Conservation (phyloP, 2,888 invertebrate species). For the Operophtera brumata region DNA sequence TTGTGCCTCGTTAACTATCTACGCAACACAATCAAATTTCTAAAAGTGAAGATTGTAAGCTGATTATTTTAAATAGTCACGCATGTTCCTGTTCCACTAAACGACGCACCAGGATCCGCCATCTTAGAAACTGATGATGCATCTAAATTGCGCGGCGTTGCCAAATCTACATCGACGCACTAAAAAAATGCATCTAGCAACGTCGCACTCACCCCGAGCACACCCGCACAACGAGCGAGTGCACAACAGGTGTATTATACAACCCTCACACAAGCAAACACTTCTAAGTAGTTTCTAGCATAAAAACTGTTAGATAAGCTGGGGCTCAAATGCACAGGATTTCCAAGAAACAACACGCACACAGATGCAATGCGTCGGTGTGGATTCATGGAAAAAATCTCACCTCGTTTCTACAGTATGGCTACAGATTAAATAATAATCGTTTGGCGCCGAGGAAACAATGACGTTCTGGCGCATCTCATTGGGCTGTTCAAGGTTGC, state of each 20-base stretch:
- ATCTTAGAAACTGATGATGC: conserved; percentile 34
- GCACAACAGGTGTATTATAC: conserved; percentile 58
- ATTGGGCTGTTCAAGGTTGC: conserved; percentile 34
- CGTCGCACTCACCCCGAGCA: conserved; percentile 59
- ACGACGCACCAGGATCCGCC: conserved; percentile 9
- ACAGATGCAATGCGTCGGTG: conserved; percentile 35
- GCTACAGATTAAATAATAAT: too few species aligned
- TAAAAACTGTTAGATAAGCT: conserved; percentile 9
- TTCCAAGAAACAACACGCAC: conserved; percentile 57
- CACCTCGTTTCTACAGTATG: conserved; percentile 50
- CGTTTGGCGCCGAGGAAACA: conserved; percentile 40
- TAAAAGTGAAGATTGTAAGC: not conserved
- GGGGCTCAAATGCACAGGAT: conserved; percentile 35
- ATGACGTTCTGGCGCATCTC: conserved; percentile 47
- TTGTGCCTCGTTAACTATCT: too few species aligned
- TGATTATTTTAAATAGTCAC: not conserved
- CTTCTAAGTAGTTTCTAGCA: conserved; percentile 3
- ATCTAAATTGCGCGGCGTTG: conserved; percentile 71
- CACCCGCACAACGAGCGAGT: conserved; percentile 39
- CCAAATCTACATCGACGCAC: conserved; percentile 66
- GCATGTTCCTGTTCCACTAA: not conserved
- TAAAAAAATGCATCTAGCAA: conserved; percentile 71
- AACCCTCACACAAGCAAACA: conserved; percentile 42
- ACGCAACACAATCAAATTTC: too few species aligned
- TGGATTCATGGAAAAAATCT: conserved; percentile 52